phyloP scores from a whole-genome alignment of 2,113 vertebrate species.

The Pterocles burchelli region DNA sequence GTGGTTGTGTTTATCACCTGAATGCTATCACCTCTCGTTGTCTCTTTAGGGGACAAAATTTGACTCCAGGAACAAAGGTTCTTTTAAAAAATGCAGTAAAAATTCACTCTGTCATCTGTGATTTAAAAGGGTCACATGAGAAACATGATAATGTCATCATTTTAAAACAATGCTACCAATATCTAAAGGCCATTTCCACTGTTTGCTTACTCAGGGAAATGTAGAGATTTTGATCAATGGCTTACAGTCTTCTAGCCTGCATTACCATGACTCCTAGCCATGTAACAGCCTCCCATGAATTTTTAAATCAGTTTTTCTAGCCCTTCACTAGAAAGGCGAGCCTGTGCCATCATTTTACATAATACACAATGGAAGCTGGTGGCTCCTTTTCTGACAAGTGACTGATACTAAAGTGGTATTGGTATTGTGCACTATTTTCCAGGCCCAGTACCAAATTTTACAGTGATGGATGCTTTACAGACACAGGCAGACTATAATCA shows the following conservation, averaged over 20 bases:
- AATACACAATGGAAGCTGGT: background rate
- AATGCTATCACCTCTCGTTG: background rate
- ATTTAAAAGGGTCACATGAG: conserved; percentile 10
- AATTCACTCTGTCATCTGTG: background rate
- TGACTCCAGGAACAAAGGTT: background rate
- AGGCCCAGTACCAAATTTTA: background rate
- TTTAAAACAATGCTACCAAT: background rate
- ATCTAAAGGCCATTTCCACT: background rate
- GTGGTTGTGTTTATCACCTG: conserved; percentile 2
- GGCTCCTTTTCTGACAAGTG: background rate
- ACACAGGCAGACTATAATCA: background rate
- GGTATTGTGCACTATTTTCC: background rate
- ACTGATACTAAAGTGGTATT: background rate
- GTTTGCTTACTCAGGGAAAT: background rate
- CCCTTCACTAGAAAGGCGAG: background rate
- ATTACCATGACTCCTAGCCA: background rate
- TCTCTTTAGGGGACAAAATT: background rate
- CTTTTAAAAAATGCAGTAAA: background rate
- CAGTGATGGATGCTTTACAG: background rate
- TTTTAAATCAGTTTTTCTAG: background rate
- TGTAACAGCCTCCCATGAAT: background rate
- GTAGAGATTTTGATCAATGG: background rate
- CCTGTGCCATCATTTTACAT: background rate
- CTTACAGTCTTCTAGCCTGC: background rate
- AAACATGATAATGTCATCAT: background rate